These are phyloP conservation scores for Trichonephila clavipes DNA, from an alignment of 1,140 invertebrate species.

Conservation along the genomic window DNA sequence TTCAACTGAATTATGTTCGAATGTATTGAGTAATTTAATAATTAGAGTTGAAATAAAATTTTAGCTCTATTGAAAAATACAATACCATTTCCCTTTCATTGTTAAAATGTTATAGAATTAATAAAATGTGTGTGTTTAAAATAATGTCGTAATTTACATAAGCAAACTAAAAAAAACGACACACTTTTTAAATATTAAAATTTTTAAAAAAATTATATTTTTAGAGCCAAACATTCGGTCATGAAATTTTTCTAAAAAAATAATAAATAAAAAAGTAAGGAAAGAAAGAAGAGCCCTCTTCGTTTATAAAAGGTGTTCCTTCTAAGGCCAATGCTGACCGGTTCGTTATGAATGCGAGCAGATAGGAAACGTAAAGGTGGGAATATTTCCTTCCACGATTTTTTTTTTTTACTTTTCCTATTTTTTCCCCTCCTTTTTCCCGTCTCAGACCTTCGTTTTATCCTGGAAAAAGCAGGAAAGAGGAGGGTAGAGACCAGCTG, in stretches of 20 bases:
- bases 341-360: constrained; percentile 60
- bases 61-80: too few relatives aligned
- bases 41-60: too few relatives aligned
- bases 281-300: background rate
- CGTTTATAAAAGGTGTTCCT: constrained; percentile 20
- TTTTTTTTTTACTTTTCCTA: background rate
- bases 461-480: constrained; percentile 3
- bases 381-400: background rate
- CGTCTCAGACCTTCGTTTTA: constrained; percentile 18
- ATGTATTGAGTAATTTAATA: too few relatives aligned
- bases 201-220: background rate
- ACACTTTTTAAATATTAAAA: too few relatives aligned
- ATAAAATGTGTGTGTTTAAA: too few relatives aligned
- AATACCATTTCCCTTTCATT: too few relatives aligned
- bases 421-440: background rate
- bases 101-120: too few relatives aligned
- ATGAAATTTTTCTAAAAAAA: background rate
- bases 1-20: too few relatives aligned
- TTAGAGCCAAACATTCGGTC: background rate
- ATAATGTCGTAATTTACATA: too few relatives aligned
- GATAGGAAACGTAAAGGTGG: constrained; percentile 46
- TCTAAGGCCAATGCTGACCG: constrained; percentile 44
- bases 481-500: constrained; percentile 48
- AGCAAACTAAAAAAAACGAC: too few relatives aligned
- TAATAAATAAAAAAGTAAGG: background rate